Percentiles rank a stretch among this genome's conserved stretches.
Conservation (phyloP, 2,113 vertebrate species). For the Marmota flaviventris region DNA sequence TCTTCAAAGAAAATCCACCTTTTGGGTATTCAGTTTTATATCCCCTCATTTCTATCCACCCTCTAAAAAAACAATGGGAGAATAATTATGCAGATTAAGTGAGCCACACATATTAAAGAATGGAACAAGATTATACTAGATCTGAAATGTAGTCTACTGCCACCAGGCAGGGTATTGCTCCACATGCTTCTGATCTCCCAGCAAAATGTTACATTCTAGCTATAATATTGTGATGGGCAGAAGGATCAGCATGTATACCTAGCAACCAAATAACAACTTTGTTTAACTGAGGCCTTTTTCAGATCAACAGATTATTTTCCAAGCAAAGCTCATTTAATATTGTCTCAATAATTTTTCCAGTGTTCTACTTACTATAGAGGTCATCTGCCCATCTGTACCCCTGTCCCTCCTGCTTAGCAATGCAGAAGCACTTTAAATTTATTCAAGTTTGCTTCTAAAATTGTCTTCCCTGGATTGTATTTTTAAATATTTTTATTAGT, state of each 20-base stretch:
- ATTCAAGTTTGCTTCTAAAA: not conserved
- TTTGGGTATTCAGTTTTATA: constrained; percentile 20
- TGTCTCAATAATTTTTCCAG: not conserved
- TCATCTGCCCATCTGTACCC: not conserved
- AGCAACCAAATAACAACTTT: not conserved
- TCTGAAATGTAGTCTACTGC: constrained; percentile 14
- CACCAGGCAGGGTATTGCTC: not conserved
- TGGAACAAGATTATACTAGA: constrained; percentile 34
- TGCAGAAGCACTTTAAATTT: not conserved
- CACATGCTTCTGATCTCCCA: not conserved
- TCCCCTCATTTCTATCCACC: not conserved
- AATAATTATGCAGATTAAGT: constrained; percentile 20
- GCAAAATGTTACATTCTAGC: not conserved
- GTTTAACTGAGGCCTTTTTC: constrained; percentile 36
- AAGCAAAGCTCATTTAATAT: constrained; percentile 22
- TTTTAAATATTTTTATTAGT: no score
- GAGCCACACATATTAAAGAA: not conserved
- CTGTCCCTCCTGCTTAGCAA: not conserved
- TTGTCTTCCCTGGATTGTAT: not conserved
- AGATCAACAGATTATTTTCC: constrained; percentile 46
- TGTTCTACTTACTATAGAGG: not conserved
- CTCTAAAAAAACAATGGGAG: constrained; percentile 23
- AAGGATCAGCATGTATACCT: not conserved
- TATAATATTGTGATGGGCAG: not conserved
- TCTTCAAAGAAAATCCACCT: constrained; percentile 49